Percentiles rank a stretch among this genome's conserved stretches.
phyloP scores from a whole-genome alignment of 2,888 invertebrate genomes.

The Agriopis marginaria region DNA sequence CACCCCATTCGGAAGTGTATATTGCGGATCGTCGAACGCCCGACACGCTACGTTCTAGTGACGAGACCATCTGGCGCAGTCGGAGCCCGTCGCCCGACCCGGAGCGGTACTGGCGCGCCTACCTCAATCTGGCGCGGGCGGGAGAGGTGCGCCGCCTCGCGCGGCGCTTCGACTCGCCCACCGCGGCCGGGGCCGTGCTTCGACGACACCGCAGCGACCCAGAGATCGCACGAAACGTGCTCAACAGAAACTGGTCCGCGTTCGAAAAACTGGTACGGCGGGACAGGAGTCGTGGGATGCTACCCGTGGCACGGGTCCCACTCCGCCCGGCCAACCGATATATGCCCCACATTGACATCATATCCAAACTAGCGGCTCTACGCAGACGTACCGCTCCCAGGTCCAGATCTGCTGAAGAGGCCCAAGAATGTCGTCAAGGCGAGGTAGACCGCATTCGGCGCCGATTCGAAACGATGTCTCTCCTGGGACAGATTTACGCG shows the following conservation, averaged over 20 bases:
- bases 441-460: constrained; percentile 91
- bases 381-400: constrained; percentile 79
- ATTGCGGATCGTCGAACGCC: constrained; percentile 78
- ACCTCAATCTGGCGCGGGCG: constrained; percentile 89
- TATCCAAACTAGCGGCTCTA: constrained; percentile 92
- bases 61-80: constrained; percentile 89
- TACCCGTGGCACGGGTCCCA: constrained; percentile 89
- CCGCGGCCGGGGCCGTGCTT: constrained; percentile 81
- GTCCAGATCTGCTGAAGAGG: constrained; percentile 81
- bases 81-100: constrained; percentile 91
- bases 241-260: constrained; percentile 81
- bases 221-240: constrained; percentile 88
- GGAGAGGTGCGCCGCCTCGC: constrained; percentile 93
- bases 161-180: constrained; percentile 91
- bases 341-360: constrained; percentile 96
- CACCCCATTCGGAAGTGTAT: constrained; percentile 82
- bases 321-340: constrained; percentile 89
- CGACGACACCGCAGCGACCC: constrained; percentile 93
- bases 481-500: constrained; percentile 92
- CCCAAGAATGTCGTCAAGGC: constrained; percentile 85
- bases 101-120: constrained; percentile 89
- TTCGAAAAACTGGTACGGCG: constrained; percentile 71
- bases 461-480: constrained; percentile 90
- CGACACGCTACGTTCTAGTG: constrained; percentile 87
- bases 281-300: constrained; percentile 72